Evolutionary conservation across 2,113 vertebrate genomes (phyloP).

Genomic region (Ranitomeya variabilis): DNA sequence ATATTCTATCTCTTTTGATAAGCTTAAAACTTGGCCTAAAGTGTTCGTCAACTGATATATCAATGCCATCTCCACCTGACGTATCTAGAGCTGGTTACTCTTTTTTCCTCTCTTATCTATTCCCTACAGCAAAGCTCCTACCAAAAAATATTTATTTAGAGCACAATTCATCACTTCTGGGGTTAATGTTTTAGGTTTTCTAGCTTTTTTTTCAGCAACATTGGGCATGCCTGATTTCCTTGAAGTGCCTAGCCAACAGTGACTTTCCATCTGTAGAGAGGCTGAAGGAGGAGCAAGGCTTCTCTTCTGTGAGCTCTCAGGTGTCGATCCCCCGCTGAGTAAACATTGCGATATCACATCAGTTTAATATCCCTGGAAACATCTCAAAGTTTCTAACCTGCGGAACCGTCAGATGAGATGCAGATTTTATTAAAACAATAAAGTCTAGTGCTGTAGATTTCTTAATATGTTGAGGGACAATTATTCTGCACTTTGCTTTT

Average conservation of each 20-base stretch:
- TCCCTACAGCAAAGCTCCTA: too few relatives aligned
- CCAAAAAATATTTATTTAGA: too few relatives aligned
- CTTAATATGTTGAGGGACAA: background rate
- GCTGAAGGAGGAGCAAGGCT: background rate
- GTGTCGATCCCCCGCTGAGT: too few relatives aligned
- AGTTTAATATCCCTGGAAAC: background rate
- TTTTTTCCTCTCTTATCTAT: too few relatives aligned
- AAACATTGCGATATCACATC: background rate
- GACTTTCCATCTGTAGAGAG: background rate
- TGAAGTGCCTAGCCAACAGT: background rate
- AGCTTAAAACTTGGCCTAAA: too few relatives aligned
- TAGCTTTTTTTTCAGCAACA: background rate
- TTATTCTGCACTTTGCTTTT: background rate
- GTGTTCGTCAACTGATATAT: too few relatives aligned
- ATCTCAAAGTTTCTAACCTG: background rate
- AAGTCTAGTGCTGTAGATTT: background rate
- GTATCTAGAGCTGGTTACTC: too few relatives aligned
- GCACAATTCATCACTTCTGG: background rate
- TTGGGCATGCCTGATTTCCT: background rate
- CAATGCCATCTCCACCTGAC: too few relatives aligned
- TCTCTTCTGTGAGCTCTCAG: too few relatives aligned
- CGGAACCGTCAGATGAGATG: background rate
- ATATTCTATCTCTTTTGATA: too few relatives aligned
- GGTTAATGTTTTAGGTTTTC: background rate
- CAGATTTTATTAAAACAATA: background rate